Evolutionary conservation across 2,888 invertebrate genomes (phyloP).

Genomic region (Schrankia costaestrigalis): DNA sequence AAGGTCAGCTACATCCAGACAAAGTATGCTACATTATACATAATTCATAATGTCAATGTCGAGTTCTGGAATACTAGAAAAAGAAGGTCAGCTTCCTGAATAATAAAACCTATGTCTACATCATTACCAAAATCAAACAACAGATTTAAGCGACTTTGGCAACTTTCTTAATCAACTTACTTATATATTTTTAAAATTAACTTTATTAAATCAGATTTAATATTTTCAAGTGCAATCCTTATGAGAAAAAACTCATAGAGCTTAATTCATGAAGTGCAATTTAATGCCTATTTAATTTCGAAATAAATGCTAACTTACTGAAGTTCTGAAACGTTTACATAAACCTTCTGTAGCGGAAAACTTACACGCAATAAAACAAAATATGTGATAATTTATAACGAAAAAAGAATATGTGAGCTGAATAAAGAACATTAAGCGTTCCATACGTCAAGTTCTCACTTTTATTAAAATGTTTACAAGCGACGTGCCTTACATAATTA

Average conservation of each 20-base stretch:
- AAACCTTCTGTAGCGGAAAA: slow-evolving; percentile 30
- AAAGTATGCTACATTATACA: slow-evolving; percentile 29
- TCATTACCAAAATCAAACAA: slow-evolving; percentile 9
- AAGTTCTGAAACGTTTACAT: slow-evolving; percentile 29
- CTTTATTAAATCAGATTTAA: too few species aligned
- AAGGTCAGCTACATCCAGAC: slow-evolving; percentile 31
- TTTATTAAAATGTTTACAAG: slow-evolving; percentile 44
- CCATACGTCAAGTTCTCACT: slow-evolving; percentile 39
- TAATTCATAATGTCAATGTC: slow-evolving; percentile 29
- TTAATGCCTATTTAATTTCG: too few species aligned
- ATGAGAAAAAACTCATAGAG: too few species aligned
- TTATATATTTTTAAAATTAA: too few species aligned
- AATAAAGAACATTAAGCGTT: slow-evolving; percentile 22
- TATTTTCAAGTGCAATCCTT: too few species aligned
- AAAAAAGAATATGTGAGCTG: slow-evolving; percentile 17
- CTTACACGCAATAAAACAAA: slow-evolving; percentile 33
- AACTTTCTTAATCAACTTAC: too few species aligned
- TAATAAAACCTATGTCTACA: slow-evolving; percentile 20
- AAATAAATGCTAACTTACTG: slow-evolving; percentile 39
- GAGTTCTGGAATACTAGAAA: slow-evolving; percentile 26
- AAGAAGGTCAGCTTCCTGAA: slow-evolving; percentile 23
- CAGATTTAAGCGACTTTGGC: too few species aligned
- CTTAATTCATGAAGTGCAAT: too few species aligned
- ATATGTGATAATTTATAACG: slow-evolving; percentile 34
- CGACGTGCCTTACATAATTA: slow-evolving; percentile 43